Base-by-base conservation (phyloP, 1,140 invertebrate genomes). In the Lepidurus couesii region DNA sequence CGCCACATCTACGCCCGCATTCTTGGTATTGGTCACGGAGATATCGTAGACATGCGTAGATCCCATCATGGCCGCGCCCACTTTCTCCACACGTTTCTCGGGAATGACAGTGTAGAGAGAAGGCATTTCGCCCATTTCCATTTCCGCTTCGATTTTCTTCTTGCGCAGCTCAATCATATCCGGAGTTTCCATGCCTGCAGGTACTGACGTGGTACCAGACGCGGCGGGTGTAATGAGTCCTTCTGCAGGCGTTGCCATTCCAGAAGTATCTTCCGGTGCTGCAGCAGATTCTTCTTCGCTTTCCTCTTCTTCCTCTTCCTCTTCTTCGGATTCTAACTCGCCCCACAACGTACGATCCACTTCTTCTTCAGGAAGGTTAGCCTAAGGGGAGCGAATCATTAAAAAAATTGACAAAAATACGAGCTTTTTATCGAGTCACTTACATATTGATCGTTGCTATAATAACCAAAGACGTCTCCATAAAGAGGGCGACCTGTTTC, bases 101-200 rank as follows among this genome's bases (percentile, higher is more conserved):
- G 96, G 96, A 76, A 99, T 84, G 75, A 99, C 92, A 81, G 95
- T 96, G 84, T 96, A 98, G 16, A 98, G 85, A 1, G 93, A 90
- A 34, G 96, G 96, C 1, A 94, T 96, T 81, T 97, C 95, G 47
- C 86, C 92, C 91, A 95, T 94, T 85, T 98, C 98, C 91, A 98
- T 96, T 86, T 98, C 96, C 77, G 92, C 93, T 86, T 98, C 97
- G 80, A 98, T 96, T 83, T 97, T 96, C 85, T 95, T 93, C 87
- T 99, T 99, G 76, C 98, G 88, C 47, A 99, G 87, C 85, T 99
- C 98, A 84, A 99, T 99, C 75, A 95, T 95, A 83, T 99, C 97
- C 1, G 98, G 98, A 0, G 97, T 99, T 87, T 99, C 97, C 82
- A 98, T 89, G 76, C 98, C 98, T 74, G 94, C 92, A 24, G 96